A percentile compares a stretch with the other conserved stretches of the same genome.
Evolutionary conservation across 2,888 invertebrate genomes (phyloP).

Genomic region (Aleiodes alternator): DNA sequence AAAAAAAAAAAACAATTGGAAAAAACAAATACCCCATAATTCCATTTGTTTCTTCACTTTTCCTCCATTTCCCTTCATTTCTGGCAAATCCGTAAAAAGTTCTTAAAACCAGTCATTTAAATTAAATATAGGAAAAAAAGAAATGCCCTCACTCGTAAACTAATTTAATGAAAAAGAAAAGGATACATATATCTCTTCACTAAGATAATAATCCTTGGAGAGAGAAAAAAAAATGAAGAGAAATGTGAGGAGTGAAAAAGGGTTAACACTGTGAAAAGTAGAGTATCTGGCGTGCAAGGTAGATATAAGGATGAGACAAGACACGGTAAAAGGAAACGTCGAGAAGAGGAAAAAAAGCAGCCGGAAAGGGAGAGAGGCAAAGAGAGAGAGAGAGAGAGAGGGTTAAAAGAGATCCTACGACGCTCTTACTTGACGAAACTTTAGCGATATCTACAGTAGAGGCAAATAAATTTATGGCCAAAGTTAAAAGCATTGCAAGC

Average conservation of each 20-base stretch:
- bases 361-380: conserved; percentile 45
- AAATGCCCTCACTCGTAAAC: background rate
- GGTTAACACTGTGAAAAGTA: conserved; percentile 44
- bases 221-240: background rate
- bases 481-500: conserved; percentile 71
- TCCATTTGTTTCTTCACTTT: background rate
- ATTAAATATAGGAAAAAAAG: too few relatives aligned
- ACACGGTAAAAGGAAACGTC: conserved; percentile 47
- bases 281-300: conserved; percentile 45
- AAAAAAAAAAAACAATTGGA: background rate
- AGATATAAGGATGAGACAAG: conserved; percentile 44
- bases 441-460: conserved; percentile 63
- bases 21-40: background rate
- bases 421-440: conserved; percentile 68
- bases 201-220: background rate
- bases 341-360: conserved; percentile 43
- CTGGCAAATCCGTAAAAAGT: background rate
- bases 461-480: conserved; percentile 72
- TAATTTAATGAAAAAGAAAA: conserved; percentile 3
- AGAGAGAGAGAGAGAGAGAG: conserved; percentile 32
- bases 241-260: conserved; percentile 9
- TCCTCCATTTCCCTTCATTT: background rate
- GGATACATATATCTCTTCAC: background rate
- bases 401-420: conserved; percentile 52
- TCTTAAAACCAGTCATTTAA: background rate